phyloP scores from a whole-genome alignment of 2,888 invertebrate genomes.

The Monochamus alternatus region DNA sequence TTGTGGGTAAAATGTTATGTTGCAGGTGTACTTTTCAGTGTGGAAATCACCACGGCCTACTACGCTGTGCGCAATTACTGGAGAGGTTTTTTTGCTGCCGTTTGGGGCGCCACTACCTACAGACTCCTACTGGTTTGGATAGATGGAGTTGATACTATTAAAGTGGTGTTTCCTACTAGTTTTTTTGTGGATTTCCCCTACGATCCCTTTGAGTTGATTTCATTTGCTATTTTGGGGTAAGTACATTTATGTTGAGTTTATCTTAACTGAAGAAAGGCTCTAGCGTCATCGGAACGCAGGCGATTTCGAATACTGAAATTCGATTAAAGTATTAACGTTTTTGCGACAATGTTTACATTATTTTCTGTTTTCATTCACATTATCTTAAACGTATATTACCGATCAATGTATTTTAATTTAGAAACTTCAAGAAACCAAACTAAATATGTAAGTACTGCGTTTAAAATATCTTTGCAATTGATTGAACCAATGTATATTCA shows the following conservation, averaged over 20 bases:
- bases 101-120: conserved; percentile 96
- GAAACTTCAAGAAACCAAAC: no score
- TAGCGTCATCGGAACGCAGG: no score
- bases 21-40: conserved; percentile 96
- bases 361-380: no score
- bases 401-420: no score
- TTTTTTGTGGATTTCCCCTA: conserved; percentile 95
- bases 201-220: conserved; percentile 94
- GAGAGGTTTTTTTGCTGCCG: conserved; percentile 97
- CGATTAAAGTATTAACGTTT: no score
- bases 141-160: conserved; percentile 91
- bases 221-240: conserved; percentile 92
- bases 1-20: conserved; percentile 47
- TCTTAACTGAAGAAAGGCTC: no score
- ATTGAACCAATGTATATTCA: no score
- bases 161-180: conserved; percentile 92
- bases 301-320: no score
- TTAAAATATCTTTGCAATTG: no score
- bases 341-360: no score
- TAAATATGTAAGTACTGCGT: no score
- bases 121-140: conserved; percentile 94
- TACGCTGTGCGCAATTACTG: conserved; percentile 98
- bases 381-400: no score
- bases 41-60: conserved; percentile 98
- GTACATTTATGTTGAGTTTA: not conserved